A percentile compares a stretch with the other conserved stretches of the same genome.
Evolutionary conservation across 2,113 vertebrate genomes (phyloP).

Genomic region (Halcyon senegalensis): DNA sequence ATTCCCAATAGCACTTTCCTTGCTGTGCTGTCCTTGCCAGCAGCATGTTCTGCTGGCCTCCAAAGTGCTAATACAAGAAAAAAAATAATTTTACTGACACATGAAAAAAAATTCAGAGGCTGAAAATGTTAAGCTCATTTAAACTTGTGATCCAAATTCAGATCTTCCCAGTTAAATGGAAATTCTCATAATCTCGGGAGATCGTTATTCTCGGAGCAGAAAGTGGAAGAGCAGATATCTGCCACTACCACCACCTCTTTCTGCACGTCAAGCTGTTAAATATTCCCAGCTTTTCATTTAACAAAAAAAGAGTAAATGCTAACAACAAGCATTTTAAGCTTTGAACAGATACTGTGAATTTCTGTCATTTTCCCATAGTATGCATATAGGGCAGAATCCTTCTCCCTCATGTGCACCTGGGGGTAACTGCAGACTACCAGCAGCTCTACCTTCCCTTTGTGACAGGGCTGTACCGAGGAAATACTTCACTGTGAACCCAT

Average conservation of each 20-base stretch:
- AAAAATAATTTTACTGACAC: not conserved
- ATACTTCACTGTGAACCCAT: not conserved
- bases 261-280: not conserved
- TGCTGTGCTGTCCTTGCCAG: not conserved
- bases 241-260: not conserved
- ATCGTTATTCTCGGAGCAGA: not conserved
- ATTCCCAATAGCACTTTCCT: not conserved
- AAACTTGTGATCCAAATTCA: not conserved
- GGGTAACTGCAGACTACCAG: not conserved
- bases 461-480: not conserved
- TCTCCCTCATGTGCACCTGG: not conserved
- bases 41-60: not conserved
- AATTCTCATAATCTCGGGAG: not conserved
- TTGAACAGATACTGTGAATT: not conserved
- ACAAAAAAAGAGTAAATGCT: not conserved
- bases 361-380: not conserved
- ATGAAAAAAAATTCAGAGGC: not conserved
- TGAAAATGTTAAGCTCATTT: not conserved
- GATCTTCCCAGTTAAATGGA: not conserved
- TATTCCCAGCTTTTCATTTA: not conserved
- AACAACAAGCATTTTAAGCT: not conserved
- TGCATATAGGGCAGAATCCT: not conserved
- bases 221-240: not conserved
- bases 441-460: not conserved
- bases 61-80: not conserved